These are phyloP conservation scores for Triplophysa tibetana DNA, from an alignment of 2,113 vertebrate species.

Conservation along the genomic window DNA sequence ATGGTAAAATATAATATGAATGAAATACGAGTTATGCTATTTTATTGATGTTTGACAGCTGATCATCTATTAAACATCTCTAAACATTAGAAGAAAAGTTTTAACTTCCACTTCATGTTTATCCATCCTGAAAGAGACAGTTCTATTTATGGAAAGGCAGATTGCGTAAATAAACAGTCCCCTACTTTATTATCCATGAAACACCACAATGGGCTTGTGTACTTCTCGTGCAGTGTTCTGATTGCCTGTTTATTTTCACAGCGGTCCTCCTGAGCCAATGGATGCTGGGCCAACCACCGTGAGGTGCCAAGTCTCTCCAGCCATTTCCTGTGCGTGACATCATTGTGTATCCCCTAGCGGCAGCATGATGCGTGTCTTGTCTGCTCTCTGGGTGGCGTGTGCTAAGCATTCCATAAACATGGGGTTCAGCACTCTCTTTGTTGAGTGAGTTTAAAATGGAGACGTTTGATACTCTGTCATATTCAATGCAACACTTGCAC, in stretches of 20 bases:
- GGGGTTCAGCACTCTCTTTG: constrained; percentile 26
- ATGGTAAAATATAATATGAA: not conserved
- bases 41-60: constrained; percentile 24
- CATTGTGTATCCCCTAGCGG: constrained; percentile 83
- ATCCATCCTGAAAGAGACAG: constrained; percentile 91
- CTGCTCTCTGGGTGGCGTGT: constrained; percentile 82
- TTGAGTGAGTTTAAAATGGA: constrained; percentile 45
- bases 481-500: constrained; percentile 21
- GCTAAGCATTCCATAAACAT: constrained; percentile 33
- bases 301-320: constrained; percentile 81
- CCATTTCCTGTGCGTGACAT: constrained; percentile 90
- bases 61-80: constrained; percentile 76
- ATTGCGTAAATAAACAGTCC: constrained; percentile 96
- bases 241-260: constrained; percentile 97
- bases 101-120: constrained; percentile 90
- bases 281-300: constrained; percentile 80
- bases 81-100: constrained; percentile 95
- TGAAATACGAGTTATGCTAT: not conserved
- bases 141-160: constrained; percentile 93
- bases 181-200: constrained; percentile 93
- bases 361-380: constrained; percentile 63
- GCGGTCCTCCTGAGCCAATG: constrained; percentile 82
- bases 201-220: constrained; percentile 93
- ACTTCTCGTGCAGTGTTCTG: constrained; percentile 86
- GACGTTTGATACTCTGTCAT: constrained; percentile 37